Conservation (phyloP, 2,797 vertebrate species). For the Alcedo atthis region DNA sequence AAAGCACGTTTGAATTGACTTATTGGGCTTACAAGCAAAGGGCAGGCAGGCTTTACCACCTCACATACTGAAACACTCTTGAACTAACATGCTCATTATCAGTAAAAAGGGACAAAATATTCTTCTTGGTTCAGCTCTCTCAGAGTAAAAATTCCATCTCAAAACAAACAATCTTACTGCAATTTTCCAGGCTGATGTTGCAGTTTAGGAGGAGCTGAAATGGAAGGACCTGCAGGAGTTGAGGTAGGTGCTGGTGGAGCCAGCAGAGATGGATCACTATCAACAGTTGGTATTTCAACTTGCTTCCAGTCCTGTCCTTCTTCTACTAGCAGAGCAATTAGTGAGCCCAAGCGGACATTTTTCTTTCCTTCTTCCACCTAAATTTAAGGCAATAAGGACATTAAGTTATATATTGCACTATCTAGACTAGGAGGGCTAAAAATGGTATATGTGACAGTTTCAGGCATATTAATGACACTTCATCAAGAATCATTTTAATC, state of each 20-base stretch:
- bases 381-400: conserved; percentile 15
- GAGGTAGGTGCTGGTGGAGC: conserved; percentile 42
- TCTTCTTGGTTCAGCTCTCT: not conserved
- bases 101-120: not conserved
- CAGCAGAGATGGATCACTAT: conserved; percentile 48
- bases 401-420: not conserved
- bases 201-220: conserved; percentile 42
- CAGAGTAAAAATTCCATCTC: not conserved
- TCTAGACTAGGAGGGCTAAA: not conserved
- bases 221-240: conserved; percentile 24
- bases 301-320: conserved; percentile 95
- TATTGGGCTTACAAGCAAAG: not conserved
- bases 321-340: conserved; percentile 92
- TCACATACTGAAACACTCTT: not conserved
- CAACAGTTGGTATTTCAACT: conserved; percentile 86
- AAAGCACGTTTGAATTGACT: not conserved
- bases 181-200: conserved; percentile 63
- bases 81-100: not conserved
- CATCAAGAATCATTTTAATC: not conserved
- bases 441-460: not conserved
- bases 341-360: conserved; percentile 85
- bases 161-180: conserved; percentile 77
- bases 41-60: not conserved
- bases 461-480: not conserved
- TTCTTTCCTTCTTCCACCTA: conserved; percentile 93